Evolutionary conservation across 2,797 vertebrate species (phyloP), one percentile per base, ranked within the genome.

Genomic region (Hypotaenidia philippensis): DNA sequence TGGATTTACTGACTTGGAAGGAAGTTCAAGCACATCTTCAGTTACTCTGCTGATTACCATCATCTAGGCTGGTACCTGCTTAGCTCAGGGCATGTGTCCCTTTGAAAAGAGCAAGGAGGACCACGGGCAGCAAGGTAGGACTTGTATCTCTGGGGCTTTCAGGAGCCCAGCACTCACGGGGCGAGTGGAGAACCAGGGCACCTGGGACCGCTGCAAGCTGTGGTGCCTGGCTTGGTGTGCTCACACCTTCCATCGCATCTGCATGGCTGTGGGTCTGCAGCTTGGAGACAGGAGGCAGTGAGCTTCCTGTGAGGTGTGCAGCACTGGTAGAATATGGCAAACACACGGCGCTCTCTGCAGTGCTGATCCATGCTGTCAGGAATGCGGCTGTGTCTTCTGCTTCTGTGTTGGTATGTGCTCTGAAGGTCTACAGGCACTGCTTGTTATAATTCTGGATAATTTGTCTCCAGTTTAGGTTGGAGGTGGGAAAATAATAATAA

Each of bases 1-100:
- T 95, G 65, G 57, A 69, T 95, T 94, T 93, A 83, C 18, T 31
- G 83, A 69, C 55, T 72, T 85, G 26, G 32, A 19, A 65, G 45
- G 83, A 86, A 71, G 77, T 69, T 94, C 32, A 53, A 50, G 61
- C 72, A 64, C 41, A 23, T 90, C 38, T 65, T 78, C 25, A 82
- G 29, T 85, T 55, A 17, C 25, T 41, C 38, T 40, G 32, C 63
- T 1, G 6, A 44, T 86, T 76, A 16, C 50, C 13, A 3, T 68
- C 13, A 0, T 32, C 32, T 83, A 55, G 79, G 69, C 66, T 68
- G 40, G 26, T 65, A 25, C 17, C 34, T 66, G 47, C 60, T 90
- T 63, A 23, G 31, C 49, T 83, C 29, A 53, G n/a, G 40, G 10
- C 18, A 21, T 2, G 1, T 3, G 20, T 57, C 11, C 44, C 40